phyloP scores from a whole-genome alignment of 1,140 invertebrate species.

The Drosophila chauvacae region DNA sequence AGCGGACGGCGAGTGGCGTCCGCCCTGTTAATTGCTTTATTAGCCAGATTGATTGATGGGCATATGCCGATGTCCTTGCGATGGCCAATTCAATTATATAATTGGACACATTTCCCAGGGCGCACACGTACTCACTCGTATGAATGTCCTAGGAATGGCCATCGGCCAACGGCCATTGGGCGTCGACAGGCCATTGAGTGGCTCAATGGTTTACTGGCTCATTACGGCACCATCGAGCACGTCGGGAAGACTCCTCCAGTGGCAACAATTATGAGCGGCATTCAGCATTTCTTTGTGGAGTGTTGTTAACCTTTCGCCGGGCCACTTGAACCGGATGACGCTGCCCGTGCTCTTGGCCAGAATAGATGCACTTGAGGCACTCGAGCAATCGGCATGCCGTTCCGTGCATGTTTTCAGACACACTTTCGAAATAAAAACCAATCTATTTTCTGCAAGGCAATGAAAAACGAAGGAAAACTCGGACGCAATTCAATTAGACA shows the following conservation, averaged over 20 bases:
- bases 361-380: constrained; percentile 47
- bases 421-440: constrained; percentile 23
- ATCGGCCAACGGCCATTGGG: background rate
- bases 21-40: constrained; percentile 73
- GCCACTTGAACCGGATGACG: constrained; percentile 62
- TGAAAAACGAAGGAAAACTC: background rate
- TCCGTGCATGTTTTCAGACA: constrained; percentile 8
- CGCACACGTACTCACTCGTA: background rate
- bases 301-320: constrained; percentile 78
- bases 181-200: constrained; percentile 42
- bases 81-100: constrained; percentile 74
- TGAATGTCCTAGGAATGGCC: constrained; percentile 6
- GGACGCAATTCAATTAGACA: constrained; percentile 26
- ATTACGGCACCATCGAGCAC: constrained; percentile 46
- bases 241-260: constrained; percentile 20
- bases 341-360: constrained; percentile 38
- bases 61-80: constrained; percentile 50
- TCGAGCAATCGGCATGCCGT: constrained; percentile 27
- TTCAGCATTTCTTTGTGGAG: constrained; percentile 66
- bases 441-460: constrained; percentile 25
- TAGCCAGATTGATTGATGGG: constrained; percentile 69
- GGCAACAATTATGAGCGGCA: constrained; percentile 46
- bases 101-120: constrained; percentile 43
- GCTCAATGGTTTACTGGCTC: constrained; percentile 35
- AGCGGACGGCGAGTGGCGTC: constrained; percentile 18